A percentile compares a stretch with the other conserved stretches of the same genome.
These are phyloP conservation scores for Halictus ligatus DNA, from an alignment of 2,888 invertebrate genomes.

Conservation along the genomic window DNA sequence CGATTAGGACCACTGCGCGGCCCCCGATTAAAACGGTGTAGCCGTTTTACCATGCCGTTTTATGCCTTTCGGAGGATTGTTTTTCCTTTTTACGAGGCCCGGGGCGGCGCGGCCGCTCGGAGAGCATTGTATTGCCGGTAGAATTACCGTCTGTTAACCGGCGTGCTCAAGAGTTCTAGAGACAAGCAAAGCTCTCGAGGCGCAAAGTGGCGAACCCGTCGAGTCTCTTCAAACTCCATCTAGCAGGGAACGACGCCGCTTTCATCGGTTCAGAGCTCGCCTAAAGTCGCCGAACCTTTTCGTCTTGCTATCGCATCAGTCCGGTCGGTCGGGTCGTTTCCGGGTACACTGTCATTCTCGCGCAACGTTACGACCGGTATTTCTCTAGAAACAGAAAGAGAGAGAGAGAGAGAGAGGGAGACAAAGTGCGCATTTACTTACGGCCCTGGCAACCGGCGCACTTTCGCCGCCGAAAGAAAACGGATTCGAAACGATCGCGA, in stretches of 20 bases:
- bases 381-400: background rate
- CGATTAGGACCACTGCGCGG: too few species aligned
- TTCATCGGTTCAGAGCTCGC: slow-evolving; percentile 70
- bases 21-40: background rate
- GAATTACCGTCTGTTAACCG: slow-evolving; percentile 71
- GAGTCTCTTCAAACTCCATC: slow-evolving; percentile 71
- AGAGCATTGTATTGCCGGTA: slow-evolving; percentile 49
- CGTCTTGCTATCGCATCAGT: slow-evolving; percentile 31
- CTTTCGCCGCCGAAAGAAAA: background rate
- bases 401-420: background rate
- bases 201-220: slow-evolving; percentile 74
- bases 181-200: slow-evolving; percentile 73
- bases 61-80: slow-evolving; percentile 3
- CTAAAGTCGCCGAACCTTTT: slow-evolving; percentile 49
- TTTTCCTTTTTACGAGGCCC: background rate
- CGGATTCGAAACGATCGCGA: background rate
- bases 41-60: background rate
- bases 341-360: slow-evolving; percentile 27
- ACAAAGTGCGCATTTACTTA: background rate
- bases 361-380: slow-evolving; percentile 9
- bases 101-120: background rate
- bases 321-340: slow-evolving; percentile 13
- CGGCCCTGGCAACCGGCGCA: background rate
- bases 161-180: slow-evolving; percentile 71
- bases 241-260: slow-evolving; percentile 50